A percentile compares a stretch with the other conserved stretches of the same genome.
Evolutionary conservation across 2,888 invertebrate species (phyloP).

Genomic region (Hydrotaea cyrtoneurina): DNA sequence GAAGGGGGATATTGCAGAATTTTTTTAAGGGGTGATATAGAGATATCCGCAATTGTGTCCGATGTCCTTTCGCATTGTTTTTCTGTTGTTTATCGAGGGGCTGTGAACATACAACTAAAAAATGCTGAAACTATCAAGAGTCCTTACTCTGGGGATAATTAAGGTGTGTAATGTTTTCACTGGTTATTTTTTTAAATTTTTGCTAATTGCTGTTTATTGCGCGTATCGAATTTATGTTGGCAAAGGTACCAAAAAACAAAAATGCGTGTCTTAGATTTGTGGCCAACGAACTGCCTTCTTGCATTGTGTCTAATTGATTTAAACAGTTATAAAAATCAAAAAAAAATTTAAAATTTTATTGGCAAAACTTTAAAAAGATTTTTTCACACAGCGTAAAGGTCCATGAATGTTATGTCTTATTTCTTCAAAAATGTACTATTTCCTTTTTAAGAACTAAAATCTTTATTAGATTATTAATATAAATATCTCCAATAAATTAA

Average conservation of each 20-base stretch:
- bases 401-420: too few species aligned
- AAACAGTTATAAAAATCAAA: background rate
- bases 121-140: background rate
- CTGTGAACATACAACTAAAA: background rate
- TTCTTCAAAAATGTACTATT: too few species aligned
- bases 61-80: background rate
- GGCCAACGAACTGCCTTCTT: background rate
- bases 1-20: background rate
- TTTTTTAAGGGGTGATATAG: conserved; percentile 36
- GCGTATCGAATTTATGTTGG: conserved; percentile 61
- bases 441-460: too few species aligned
- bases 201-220: conserved; percentile 69
- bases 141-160: conserved; percentile 20
- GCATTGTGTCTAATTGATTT: conserved; percentile 15
- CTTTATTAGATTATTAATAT: too few species aligned
- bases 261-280: background rate
- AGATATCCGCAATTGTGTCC: background rate
- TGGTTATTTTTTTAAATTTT: conserved; percentile 21
- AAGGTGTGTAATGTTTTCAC: conserved; percentile 44
- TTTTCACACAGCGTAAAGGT: too few species aligned
- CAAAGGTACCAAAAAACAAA: conserved; percentile 42
- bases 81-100: background rate
- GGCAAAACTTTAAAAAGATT: too few species aligned
- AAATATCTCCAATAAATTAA: too few species aligned
- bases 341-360: background rate